Percentiles rank a stretch among this genome's conserved stretches.
Evolutionary conservation across 1,140 invertebrate genomes (phyloP).

Genomic region (Oppia nitens): DNA sequence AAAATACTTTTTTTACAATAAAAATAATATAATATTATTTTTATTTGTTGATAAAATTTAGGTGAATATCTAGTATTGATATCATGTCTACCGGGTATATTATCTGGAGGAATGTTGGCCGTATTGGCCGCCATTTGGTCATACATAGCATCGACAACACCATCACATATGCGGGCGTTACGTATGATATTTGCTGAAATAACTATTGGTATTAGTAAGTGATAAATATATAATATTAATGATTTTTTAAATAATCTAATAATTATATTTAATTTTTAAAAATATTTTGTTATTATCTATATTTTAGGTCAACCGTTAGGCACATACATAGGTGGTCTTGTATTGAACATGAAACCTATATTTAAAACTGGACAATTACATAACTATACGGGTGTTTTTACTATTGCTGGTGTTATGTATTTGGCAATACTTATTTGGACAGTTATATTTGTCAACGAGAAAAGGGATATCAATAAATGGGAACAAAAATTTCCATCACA

Average conservation of each 20-base stretch:
- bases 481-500: neutral
- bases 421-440: neutral
- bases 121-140: neutral
- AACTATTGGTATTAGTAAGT: neutral
- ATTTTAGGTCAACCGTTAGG: conserved; percentile 6
- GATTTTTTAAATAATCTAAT: too few species aligned
- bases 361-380: conserved; percentile 1
- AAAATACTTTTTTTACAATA: too few species aligned
- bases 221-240: too few species aligned
- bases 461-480: neutral
- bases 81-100: neutral
- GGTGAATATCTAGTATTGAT: neutral
- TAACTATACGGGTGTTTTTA: conserved; percentile 8
- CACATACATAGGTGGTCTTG: conserved; percentile 5
- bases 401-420: neutral
- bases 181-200: neutral
- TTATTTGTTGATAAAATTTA: too few species aligned
- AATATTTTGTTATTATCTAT: too few species aligned
- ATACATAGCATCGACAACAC: neutral
- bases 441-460: conserved; percentile 3
- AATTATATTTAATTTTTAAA: too few species aligned
- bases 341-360: neutral
- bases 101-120: neutral
- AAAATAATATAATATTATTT: too few species aligned
- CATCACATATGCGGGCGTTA: neutral